Base-by-base conservation (phyloP, 2,113 vertebrate genomes). In the Halichoerus grypus region DNA sequence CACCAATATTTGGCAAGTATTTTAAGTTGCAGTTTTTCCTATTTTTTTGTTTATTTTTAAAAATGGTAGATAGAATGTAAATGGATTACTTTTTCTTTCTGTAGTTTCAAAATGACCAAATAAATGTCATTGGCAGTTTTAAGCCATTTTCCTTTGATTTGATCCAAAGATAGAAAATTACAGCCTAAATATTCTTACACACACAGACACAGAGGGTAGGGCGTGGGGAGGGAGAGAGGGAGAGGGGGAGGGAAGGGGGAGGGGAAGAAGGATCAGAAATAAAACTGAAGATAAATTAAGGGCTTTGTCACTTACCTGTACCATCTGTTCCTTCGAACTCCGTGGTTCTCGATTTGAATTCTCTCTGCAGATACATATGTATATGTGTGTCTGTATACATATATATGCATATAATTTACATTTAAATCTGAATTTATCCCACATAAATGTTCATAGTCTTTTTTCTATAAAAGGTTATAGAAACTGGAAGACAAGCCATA, bases 341-440 rank as follows among this genome's bases (percentile, higher is more conserved):
- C 4, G 21, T 91, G 36, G 6, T 65, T 67, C 28, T 83, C 9
- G 18, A 1, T 77, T 84, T 67, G 24, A 90, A 83, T 84, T 96
- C 14, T 85, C 79, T 28, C 1, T 33, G 2, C n/a, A 85, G 19
- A 39, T 88, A 77, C 57, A 12, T 51, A 51, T 61, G 18, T 59
- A 26, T 85, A 55, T 61, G 7, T 94, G 21, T 42, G 22, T 74
- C 36, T 57, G 1, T 69, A 9, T 55, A 14, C 4, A 94, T 69
- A 86, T 33, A 39, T 74, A 76, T 83, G n/a, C 21, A 84, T 88
- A 79, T 88, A 69, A 90, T 97, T 88, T 94, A 95, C 42, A 87
- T 59, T 94, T 46, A 87, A 88, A 94, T 94, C n/a, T 92, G n/a
- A 53, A 84, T 96, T 97, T 87, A 80, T 80, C 22, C 53, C 67